Conservation (phyloP, 2,797 vertebrate genomes). For the Bucorvus abyssinicus region DNA sequence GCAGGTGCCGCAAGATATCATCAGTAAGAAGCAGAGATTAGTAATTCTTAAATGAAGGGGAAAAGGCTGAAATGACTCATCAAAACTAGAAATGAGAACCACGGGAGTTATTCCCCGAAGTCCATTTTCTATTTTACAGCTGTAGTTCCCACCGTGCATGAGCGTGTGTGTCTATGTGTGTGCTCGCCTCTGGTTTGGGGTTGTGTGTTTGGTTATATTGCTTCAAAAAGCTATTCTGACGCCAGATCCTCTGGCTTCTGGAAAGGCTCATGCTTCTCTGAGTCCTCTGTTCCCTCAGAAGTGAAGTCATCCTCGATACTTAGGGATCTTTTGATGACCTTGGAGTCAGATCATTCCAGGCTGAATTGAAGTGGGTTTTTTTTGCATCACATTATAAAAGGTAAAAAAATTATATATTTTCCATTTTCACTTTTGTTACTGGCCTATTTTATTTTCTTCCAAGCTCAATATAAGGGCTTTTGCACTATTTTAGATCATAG, state of each 20-base stretch:
- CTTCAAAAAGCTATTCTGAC: not conserved
- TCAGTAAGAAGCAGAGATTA: not conserved
- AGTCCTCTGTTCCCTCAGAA: not conserved
- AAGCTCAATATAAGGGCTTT: not conserved
- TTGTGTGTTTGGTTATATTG: not conserved
- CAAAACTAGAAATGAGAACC: not conserved
- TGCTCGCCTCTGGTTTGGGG: accelerated
- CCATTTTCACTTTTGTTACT: not conserved
- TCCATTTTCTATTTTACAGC: not conserved
- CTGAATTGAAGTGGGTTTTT: not conserved
- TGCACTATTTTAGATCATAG: not conserved
- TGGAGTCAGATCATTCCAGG: not conserved
- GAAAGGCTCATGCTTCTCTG: not conserved
- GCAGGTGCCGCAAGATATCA: not conserved
- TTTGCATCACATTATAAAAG: not conserved
- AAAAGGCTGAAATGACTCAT: not conserved
- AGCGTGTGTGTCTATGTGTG: accelerated
- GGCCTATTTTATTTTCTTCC: not conserved
- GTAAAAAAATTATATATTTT: not conserved
- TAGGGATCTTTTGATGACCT: not conserved
- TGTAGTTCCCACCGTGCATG: not conserved
- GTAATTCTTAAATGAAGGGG: not conserved
- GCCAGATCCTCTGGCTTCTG: not conserved
- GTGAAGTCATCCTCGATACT: not conserved
- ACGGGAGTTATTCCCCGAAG: not conserved